Base-by-base conservation (phyloP, 2,797 vertebrate species). In the Carapus acus region DNA sequence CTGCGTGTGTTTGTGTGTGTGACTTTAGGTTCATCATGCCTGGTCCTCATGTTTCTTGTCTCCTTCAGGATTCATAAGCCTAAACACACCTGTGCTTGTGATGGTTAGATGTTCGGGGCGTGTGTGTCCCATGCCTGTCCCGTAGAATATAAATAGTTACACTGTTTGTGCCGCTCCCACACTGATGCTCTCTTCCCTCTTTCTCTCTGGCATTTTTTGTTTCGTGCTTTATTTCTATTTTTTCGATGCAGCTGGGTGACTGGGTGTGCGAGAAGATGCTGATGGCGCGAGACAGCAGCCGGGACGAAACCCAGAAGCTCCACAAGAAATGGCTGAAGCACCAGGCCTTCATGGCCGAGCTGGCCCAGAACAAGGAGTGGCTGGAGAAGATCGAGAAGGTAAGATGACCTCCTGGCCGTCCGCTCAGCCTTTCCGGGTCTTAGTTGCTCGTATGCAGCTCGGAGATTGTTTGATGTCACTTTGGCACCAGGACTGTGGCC, bases 251-350 rank as follows among this genome's bases (percentile, higher is more conserved):
- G 90, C 79, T 92, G 54, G 89, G 87, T 31, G 88, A 90, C 80
- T 91, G 90, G 90, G 85, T 90, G 73, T 83, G 69, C 46, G 91
- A 88, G 82, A 91, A 90, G 83, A 93, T 92, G 90, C 89, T 93
- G 65, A 94, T 91, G 89, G 92, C 91, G 37, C 79, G 89, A 13
- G 92, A 93, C 67, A 82, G 86, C 47, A 88, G 88, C 4, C 69
- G 88, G 54, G 92, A 93, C 36, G 90, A 91, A 64, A 78, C 86
- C 46, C 91, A 91, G 74, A 91, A 91, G 52, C 89, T 92, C 34
- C 92, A 91, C 43, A 93, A 92, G 76, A 89, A 93, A 73, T 94
- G 94, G 93, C 89, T 93, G 68, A 92, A 92, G 83, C 92, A 94
- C 82, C 93, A 93, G 80, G 89, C 91, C 0, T 93, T 94, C 66